Evolutionary conservation across 2,113 vertebrate species (phyloP).

Genomic region (Pristiophorus japonicus): DNA sequence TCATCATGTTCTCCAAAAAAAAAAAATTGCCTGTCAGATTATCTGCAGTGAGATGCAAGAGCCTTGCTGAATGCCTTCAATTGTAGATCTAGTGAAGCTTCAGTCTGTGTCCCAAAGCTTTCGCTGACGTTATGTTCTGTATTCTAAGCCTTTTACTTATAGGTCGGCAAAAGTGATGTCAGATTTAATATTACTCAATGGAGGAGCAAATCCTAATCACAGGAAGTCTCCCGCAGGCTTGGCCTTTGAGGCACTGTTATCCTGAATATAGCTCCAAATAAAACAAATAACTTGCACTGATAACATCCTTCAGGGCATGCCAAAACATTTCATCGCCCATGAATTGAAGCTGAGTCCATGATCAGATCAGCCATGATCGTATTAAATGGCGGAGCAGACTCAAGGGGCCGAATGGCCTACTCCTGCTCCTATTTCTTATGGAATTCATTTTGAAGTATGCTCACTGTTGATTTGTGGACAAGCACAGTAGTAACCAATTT

Average conservation of each 20-base stretch:
- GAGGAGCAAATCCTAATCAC: not conserved
- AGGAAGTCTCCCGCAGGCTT: not conserved
- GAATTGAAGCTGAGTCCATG: too few species aligned
- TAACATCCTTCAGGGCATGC: not conserved
- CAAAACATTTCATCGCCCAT: not conserved
- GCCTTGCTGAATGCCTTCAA: not conserved
- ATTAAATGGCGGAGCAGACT: too few species aligned
- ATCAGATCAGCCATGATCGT: too few species aligned
- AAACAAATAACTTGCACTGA: not conserved
- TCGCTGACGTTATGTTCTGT: not conserved
- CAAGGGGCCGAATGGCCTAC: too few species aligned
- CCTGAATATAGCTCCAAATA: not conserved
- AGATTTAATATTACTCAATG: not conserved
- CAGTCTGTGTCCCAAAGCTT: not conserved
- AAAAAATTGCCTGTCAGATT: not conserved
- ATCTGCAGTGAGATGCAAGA: not conserved
- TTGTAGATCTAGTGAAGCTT: not conserved
- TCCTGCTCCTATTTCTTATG: too few species aligned
- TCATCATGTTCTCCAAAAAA: not conserved
- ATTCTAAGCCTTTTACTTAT: not conserved
- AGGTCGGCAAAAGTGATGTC: not conserved
- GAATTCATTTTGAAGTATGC: too few species aligned
- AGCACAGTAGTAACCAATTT: too few species aligned
- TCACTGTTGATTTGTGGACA: not conserved
- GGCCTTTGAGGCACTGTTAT: not conserved